Conservation (phyloP, 2,888 invertebrate species). For the Diploptera punctata region DNA sequence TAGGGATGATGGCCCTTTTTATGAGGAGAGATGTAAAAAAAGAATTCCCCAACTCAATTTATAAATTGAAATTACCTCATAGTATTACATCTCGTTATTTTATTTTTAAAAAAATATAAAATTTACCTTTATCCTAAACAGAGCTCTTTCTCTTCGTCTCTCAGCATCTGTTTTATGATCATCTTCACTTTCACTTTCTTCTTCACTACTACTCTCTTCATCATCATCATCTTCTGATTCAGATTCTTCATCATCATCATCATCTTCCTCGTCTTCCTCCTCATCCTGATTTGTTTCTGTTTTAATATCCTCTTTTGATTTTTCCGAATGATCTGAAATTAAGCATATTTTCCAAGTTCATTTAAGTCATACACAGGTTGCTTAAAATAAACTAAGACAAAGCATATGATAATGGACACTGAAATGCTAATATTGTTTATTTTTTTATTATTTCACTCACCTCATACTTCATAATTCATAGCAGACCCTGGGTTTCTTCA, state of each 20-base stretch:
- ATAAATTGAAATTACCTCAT: no score
- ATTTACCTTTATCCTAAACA: conserved; percentile 76
- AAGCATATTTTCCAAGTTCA: no score
- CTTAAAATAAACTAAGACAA: neutral
- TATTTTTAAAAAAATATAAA: no score
- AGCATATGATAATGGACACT: no score
- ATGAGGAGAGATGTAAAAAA: no score
- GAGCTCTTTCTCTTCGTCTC: conserved; percentile 73
- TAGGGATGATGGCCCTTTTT: no score
- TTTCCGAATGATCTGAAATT: conserved; percentile 36
- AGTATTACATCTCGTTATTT: no score
- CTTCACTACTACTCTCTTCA: conserved; percentile 55
- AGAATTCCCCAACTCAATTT: no score
- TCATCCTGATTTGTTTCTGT: conserved; percentile 45
- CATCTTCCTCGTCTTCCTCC: conserved; percentile 55
- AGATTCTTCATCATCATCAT: conserved; percentile 52
- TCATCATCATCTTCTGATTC: conserved; percentile 64
- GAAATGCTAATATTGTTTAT: no score
- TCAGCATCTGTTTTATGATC: conserved; percentile 78
- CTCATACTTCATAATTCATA: no score
- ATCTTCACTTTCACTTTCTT: conserved; percentile 55
- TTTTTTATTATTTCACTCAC: no score
- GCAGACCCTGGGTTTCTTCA: no score
- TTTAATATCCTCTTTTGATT: conserved; percentile 48
- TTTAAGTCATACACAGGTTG: neutral